Conservation (phyloP, 2,797 vertebrate genomes). For the Notamacropus eugenii region DNA sequence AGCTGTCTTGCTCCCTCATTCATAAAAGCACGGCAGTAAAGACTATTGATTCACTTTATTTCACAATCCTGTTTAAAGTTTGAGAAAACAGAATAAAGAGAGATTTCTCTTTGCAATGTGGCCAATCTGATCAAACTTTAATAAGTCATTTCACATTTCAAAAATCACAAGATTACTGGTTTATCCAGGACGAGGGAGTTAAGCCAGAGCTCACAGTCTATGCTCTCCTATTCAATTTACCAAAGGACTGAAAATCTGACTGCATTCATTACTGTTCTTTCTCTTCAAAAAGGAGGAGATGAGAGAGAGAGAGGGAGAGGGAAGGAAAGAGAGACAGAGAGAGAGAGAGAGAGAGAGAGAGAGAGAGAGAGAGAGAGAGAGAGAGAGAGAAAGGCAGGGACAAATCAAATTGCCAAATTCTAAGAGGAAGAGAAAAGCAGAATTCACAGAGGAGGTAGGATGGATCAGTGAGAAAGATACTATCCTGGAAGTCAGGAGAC, state of each 20-base stretch:
- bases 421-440: neutral
- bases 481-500: neutral
- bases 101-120: conserved; percentile 48
- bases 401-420: neutral
- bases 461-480: neutral
- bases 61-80: conserved; percentile 37
- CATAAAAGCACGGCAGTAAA: conserved; percentile 7
- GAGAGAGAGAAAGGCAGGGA: neutral
- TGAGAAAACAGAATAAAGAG: conserved; percentile 34
- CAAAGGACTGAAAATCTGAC: neutral
- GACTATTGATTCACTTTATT: conserved; percentile 31
- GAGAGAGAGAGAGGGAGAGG: too few species aligned
- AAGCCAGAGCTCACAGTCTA: neutral
- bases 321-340: too few species aligned
- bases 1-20: conserved; percentile 7
- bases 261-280: neutral
- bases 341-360: too few species aligned
- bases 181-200: conserved; percentile 32
- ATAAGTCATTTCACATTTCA: conserved; percentile 45
- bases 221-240: conserved; percentile 37
- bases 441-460: neutral
- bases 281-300: neutral
- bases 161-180: conserved; percentile 40
- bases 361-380: too few species aligned
- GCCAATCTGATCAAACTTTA: conserved; percentile 48